phyloP scores from a whole-genome alignment of 2,797 vertebrate genomes.

The Cryptoprocta ferox region DNA sequence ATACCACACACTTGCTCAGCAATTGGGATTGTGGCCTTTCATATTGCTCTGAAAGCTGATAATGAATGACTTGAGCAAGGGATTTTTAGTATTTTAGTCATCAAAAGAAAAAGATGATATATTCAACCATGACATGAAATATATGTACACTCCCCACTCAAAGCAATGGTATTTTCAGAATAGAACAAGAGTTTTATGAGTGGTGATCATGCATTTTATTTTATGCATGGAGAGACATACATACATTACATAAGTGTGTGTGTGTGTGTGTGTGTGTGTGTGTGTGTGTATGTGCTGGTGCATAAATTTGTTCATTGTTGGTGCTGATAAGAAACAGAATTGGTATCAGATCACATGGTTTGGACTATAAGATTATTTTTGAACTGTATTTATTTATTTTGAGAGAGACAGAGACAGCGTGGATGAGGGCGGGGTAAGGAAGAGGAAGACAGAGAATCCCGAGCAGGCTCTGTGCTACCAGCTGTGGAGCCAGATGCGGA shows the following conservation, averaged over 20 bases:
- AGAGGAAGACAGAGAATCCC: too few relatives aligned
- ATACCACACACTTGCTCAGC: slow-evolving; percentile 48
- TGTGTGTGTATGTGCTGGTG: too few relatives aligned
- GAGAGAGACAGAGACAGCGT: too few relatives aligned
- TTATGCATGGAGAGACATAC: not conserved
- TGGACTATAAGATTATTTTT: not conserved
- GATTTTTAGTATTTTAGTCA: slow-evolving; percentile 44
- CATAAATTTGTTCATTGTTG: not conserved
- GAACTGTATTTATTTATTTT: too few relatives aligned
- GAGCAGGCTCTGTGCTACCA: too few relatives aligned
- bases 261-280: not conserved
- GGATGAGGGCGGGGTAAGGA: too few relatives aligned
- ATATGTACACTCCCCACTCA: not conserved
- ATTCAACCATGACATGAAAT: slow-evolving; percentile 36
- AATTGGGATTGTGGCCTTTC: slow-evolving; percentile 29
- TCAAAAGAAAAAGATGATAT: slow-evolving; percentile 48
- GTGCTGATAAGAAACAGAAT: not conserved
- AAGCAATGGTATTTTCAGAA: not conserved
- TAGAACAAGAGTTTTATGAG: not conserved
- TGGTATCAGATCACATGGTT: not conserved
- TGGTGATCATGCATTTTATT: not conserved
- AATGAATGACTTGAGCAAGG: not conserved
- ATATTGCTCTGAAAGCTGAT: slow-evolving; percentile 44
- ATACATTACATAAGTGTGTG: not conserved
- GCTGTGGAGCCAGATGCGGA: too few relatives aligned